Evolutionary conservation across 1,140 invertebrate genomes (phyloP), one percentile per base, ranked within the genome.

Genomic region (Papilio glaucus): DNA sequence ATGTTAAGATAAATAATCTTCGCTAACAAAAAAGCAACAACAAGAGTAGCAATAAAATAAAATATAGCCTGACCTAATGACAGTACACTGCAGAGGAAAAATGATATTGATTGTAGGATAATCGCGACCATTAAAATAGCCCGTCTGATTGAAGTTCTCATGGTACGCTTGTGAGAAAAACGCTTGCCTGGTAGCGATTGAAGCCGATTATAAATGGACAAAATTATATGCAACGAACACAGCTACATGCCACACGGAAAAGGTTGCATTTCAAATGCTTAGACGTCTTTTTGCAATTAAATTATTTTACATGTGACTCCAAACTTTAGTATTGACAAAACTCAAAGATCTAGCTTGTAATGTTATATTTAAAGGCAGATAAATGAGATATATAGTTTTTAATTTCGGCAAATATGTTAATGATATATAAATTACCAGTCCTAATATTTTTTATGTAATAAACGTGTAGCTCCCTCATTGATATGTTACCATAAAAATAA

Each of bases 131-230:
- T 89, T 87, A 89, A 86, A 82, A 87, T 89, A 83, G 81, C 73
- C 75, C 60, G 75, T 75, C 73, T 83, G 82, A 89, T 89, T 87
- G 87, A 84, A 81, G 79, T 89, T 89, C 85, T 85, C 87, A 87
- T 79, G 80, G 76, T 65, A 71, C 80, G 26, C 26, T 29, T 86
- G 85, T 85, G 87, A 88, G 85, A 87, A 84, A 69, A 69, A 72
- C 68, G 68, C 70, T 77, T 76, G 67, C 37, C n/a, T 71, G 71
- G 73, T 75, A 79, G 77, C 75, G 13, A 79, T 77, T 79, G 67
- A 29, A 69, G 33, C 10, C 45, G 67, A 15, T 69, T 69, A 33
- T 69, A 69, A 69, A 69, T 69, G 67, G 42, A 49, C 67, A 38
- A 69, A 49, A 69, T 69, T 69, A 69, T 69, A 69, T 69, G 45